Base-by-base conservation (phyloP, 1,140 invertebrate genomes). In the Oryctes rhinoceros region DNA sequence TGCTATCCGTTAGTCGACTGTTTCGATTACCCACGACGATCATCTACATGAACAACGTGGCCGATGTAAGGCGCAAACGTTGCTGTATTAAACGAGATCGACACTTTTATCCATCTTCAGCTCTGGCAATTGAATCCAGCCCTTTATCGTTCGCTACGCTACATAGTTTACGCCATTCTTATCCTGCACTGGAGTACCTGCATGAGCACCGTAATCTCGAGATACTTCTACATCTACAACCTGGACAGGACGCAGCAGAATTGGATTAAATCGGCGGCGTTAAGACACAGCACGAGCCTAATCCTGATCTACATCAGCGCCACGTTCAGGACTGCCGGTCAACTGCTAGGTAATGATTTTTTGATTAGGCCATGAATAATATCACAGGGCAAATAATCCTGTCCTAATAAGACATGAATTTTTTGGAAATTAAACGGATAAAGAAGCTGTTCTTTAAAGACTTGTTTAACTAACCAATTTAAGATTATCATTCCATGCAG, bases 111-210 rank as follows among this genome's bases (percentile, higher is more conserved):
- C 18, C 3, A 18, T 59, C 18, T 76, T 76, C 37, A 76, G 75
- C 37, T 76, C 6, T 76, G 75, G 75, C 75, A 76, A 39, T 10
- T 76, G n/a, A 76, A 24, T 48, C 37, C 75, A 10, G 4, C 13
- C 18, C 47, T 76, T 5, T 76, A 76, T 10, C 37, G 44, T 24
- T n/a, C 75, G 13, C 13, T 76, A 10, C 75, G 75, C 39, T 76
- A 76, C 18, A 7, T 47, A n/a, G 35, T 76, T 3, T 76, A 47
- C n/a, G 37, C 75, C 39, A n/a, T 48, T 15, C 47, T 76, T 0
- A 76, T 76, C 47, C 18, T 76, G n/a, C 75, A 76, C 39, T 76
- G 75, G 75, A 76, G 18, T 18, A 49, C 39, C 11, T 76, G 75
- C 47, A 44, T 76, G 13, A 47, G 39, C 10, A 37, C 35, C 18